These are phyloP conservation scores for Coptodon rendalli DNA, from an alignment of 2,113 vertebrate species.

Conservation along the genomic window DNA sequence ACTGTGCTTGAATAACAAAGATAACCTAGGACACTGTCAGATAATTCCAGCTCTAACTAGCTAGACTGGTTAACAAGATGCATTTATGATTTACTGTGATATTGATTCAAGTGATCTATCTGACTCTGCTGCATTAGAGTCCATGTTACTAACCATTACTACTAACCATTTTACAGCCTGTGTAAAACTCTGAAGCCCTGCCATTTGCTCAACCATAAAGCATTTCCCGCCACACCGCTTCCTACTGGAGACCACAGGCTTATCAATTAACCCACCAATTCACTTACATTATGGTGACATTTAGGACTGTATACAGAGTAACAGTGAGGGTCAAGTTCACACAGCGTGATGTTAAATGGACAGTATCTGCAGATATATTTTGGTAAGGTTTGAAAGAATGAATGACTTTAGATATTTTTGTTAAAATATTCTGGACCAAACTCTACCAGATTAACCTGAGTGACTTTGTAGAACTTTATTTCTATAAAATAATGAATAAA, in stretches of 20 bases:
- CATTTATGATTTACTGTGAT: neutral
- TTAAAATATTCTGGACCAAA: neutral
- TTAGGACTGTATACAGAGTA: constrained; percentile 42
- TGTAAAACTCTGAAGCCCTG: constrained; percentile 67
- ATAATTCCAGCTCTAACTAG: neutral
- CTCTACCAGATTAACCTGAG: neutral
- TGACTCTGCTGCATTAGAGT: constrained; percentile 55
- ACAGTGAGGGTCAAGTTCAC: constrained; percentile 2
- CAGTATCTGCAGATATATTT: constrained; percentile 9
- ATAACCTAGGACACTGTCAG: neutral
- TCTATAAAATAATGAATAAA: neutral
- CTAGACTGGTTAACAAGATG: neutral
- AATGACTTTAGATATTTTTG: constrained; percentile 24
- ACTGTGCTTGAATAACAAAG: neutral
- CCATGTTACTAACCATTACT: constrained; percentile 39
- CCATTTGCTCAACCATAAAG: constrained; percentile 71
- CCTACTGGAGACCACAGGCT: constrained; percentile 54
- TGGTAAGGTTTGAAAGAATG: constrained; percentile 6
- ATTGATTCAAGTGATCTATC: constrained; percentile 11
- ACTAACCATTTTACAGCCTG: constrained; percentile 68
- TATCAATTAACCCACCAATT: constrained; percentile 70
- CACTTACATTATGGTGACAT: constrained; percentile 58
- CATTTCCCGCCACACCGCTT: constrained; percentile 48
- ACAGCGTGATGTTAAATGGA: constrained; percentile 16
- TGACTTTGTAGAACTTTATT: neutral